phyloP scores from a whole-genome alignment of 2,888 invertebrate species.

The Hedya salicella region DNA sequence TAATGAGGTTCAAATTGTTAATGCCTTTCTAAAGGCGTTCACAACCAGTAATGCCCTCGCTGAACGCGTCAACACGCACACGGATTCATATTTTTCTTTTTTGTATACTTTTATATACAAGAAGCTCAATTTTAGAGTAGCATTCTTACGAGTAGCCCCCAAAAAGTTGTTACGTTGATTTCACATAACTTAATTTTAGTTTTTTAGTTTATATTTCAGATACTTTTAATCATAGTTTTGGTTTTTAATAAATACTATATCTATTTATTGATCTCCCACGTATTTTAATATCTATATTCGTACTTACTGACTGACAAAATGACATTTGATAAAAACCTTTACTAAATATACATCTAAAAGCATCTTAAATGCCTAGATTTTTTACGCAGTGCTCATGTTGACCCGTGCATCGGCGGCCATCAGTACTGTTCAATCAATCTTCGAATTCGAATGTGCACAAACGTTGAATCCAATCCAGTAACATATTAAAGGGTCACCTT shows the following conservation, averaged over 20 bases:
- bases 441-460: not conserved
- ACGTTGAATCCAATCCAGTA: not conserved
- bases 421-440: conserved; percentile 11
- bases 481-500: too few species aligned
- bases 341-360: not conserved
- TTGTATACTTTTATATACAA: not conserved
- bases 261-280: not conserved
- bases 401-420: conserved; percentile 18
- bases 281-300: not conserved
- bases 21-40: conserved; percentile 13
- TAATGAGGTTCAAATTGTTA: conserved; percentile 12
- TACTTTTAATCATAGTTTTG: not conserved
- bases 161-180: too few species aligned
- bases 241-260: not conserved
- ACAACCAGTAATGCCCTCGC: conserved; percentile 30
- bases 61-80: conserved; percentile 25
- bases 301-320: not conserved
- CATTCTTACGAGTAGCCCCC: not conserved
- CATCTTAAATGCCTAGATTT: not conserved
- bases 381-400: conserved; percentile 2
- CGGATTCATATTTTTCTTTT: not conserved
- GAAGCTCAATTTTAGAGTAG: conserved; percentile 14
- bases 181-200: not conserved
- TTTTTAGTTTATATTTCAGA: not conserved
- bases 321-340: not conserved